Evolutionary conservation across 2,797 vertebrate species (phyloP), one percentile per base, ranked within the genome.

Genomic region (Xerus rutilus): DNA sequence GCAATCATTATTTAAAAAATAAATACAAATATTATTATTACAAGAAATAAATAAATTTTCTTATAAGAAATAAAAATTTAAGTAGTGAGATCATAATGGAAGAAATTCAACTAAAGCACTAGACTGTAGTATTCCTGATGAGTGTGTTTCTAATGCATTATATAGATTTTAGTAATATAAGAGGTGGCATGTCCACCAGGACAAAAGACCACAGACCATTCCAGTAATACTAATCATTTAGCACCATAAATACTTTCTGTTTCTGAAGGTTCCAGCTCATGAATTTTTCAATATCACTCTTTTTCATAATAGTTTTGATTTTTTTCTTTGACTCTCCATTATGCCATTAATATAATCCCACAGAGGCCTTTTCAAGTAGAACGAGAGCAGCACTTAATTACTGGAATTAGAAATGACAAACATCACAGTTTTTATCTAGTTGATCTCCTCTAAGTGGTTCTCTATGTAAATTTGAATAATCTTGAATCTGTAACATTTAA

Each of bases 321-420:
- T 97, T 96, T 98, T 98, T 95, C 97, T 98, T 98, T 97, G 96
- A 96, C 97, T 98, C 98, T 98, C 97, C 97, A 98, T 98, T 98
- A 98, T 98, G 96, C 97, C 98, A 98, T 98, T 98, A 98, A 97
- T 98, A 98, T 97, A 98, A 98, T 98, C 97, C 98, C 98, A 98
- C 73, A 92, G 98, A 98, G 98, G 94, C 97, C 87, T 98, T 97
- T 98, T 98, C 98, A 98, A 98, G 97, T 98, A 98, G 98, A 98
- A 98, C 59, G 96, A 98, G 97, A 98, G 96, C 93, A 98, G 97
- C 98, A 98, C 98, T 98, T 98, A 98, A 99, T 99, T 99, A 98
- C 97, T 23, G 67, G 98, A 98, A 98, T 98, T 98, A 98, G 91
- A 98, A 98, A 98, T 98, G 96, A 99, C 97, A 99, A 98, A 98